A percentile compares a stretch with the other conserved stretches of the same genome.
phyloP scores from a whole-genome alignment of 2,797 vertebrate genomes.

The Phyllotis vaccarum region DNA sequence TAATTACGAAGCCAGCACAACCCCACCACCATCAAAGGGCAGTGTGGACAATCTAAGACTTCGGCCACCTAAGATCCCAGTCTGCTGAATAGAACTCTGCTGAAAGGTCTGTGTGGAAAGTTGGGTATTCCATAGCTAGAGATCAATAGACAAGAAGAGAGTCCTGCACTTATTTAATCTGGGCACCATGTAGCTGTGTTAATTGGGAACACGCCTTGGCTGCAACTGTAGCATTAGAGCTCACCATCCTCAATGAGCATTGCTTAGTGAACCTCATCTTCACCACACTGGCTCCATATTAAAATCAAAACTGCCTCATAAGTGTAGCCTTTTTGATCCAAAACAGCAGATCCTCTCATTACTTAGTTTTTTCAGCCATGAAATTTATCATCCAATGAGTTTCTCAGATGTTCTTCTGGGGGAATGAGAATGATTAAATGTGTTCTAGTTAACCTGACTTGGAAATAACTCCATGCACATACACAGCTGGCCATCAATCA shows the following conservation, averaged over 20 bases:
- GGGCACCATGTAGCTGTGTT: background rate
- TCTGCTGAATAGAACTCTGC: background rate
- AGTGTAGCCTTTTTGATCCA: background rate
- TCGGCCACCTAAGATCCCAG: background rate
- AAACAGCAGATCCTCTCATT: background rate
- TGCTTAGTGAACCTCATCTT: background rate
- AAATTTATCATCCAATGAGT: constrained; percentile 55
- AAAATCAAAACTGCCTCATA: background rate
- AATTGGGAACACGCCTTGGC: background rate
- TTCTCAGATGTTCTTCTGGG: constrained; percentile 55
- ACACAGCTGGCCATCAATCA: constrained; percentile 27
- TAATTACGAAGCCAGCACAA: background rate
- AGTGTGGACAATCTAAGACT: background rate
- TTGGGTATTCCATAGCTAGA: background rate
- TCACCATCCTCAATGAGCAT: background rate
- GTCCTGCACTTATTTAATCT: background rate
- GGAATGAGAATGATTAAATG: constrained; percentile 3
- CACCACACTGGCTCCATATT: background rate
- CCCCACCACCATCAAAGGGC: background rate
- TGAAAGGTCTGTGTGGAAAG: background rate
- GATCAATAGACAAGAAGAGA: background rate
- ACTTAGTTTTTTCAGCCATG: background rate
- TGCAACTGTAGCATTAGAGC: background rate
- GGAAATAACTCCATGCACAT: constrained; percentile 49
- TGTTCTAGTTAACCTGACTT: constrained; percentile 32